Conservation (phyloP, 2,888 invertebrate genomes). For the Drosophila buzzatii region DNA sequence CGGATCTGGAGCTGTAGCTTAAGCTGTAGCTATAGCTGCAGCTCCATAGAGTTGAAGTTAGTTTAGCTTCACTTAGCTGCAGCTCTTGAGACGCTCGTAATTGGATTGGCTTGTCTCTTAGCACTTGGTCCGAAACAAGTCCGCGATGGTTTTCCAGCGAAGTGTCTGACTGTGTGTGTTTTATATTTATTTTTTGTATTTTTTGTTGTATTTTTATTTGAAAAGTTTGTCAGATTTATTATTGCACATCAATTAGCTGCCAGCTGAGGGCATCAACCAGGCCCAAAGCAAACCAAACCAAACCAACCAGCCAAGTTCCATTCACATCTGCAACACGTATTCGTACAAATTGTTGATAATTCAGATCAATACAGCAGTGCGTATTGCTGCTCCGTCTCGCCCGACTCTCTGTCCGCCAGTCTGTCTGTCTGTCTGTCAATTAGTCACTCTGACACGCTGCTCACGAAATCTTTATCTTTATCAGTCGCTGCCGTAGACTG, state of each 20-base stretch:
- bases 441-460: slow-evolving; percentile 67
- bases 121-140: slow-evolving; percentile 28
- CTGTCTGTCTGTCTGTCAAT: slow-evolving; percentile 59
- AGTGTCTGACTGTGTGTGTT: slow-evolving; percentile 2
- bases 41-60: slow-evolving; percentile 35
- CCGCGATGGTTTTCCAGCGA: slow-evolving; percentile 12
- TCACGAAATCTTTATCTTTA: slow-evolving; percentile 60
- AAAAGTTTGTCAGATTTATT: slow-evolving; percentile 68
- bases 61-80: slow-evolving; percentile 64
- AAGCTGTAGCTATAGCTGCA: slow-evolving; percentile 25
- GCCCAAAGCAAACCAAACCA: not conserved
- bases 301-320: slow-evolving; percentile 5
- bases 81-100: slow-evolving; percentile 46
- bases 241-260: slow-evolving; percentile 70
- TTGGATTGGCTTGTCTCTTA: slow-evolving; percentile 53
- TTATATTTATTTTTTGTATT: not conserved
- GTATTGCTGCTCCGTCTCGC: slow-evolving; percentile 17
- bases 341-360: slow-evolving; percentile 75
- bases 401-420: not conserved
- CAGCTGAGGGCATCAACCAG: slow-evolving; percentile 33
- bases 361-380: slow-evolving; percentile 62
- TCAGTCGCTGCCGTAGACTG: slow-evolving; percentile 49
- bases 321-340: slow-evolving; percentile 52
- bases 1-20: slow-evolving; percentile 16
- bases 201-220: slow-evolving; percentile 8